Evolutionary conservation across 1,140 invertebrate species (phyloP), one percentile per base, ranked within the genome.

Genomic region (Caenorhabditis remanei): DNA sequence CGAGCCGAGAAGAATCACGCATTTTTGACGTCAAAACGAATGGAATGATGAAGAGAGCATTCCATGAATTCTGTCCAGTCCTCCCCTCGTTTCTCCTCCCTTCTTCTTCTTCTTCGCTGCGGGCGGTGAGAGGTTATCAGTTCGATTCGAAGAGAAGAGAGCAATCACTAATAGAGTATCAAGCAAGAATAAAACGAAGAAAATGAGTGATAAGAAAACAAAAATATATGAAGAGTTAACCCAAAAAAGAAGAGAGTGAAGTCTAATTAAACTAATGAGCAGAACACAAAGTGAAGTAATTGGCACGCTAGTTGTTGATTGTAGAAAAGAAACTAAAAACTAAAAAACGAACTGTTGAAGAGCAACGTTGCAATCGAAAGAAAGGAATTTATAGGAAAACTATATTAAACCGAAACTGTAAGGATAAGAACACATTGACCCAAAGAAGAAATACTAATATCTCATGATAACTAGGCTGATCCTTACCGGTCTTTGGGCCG

Each of bases 111-210:
- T 61, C 56, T n/a, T 65, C 61, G n/a, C 40, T 50, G 46, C 71
- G 8, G 21, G 32, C 32, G 71, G 40, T 14, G 43, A 71, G 71
- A 24, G 71, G 71, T 50, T 79, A 79, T 79, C 46, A 79, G 71
- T 79, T 50, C 19, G 19, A 24, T 19, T 48, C 71, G 43, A 46
- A 50, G 71, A 79, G 71, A 79, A 79, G 40, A 71, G 65, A 71
- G 65, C 43, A 63, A 79, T 79, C 71, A 79, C 71, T 79, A 79
- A 79, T 79, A 48, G 71, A 79, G 71, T 19, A 79, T 19, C n/a
- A 50, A 50, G 43, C 50, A 43, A 41, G 8, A 43, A 24, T 13
- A 65, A 40, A 65, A 40, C 24, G 65, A 32, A 32, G 21, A 24
- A 63, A 40, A 32, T 32, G 32, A 7, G 46, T 8, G 40, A 79